Percentiles rank a stretch among this genome's conserved stretches.
phyloP scores from a whole-genome alignment of 2,797 vertebrate species.

The Microctenopoma lineatum region DNA sequence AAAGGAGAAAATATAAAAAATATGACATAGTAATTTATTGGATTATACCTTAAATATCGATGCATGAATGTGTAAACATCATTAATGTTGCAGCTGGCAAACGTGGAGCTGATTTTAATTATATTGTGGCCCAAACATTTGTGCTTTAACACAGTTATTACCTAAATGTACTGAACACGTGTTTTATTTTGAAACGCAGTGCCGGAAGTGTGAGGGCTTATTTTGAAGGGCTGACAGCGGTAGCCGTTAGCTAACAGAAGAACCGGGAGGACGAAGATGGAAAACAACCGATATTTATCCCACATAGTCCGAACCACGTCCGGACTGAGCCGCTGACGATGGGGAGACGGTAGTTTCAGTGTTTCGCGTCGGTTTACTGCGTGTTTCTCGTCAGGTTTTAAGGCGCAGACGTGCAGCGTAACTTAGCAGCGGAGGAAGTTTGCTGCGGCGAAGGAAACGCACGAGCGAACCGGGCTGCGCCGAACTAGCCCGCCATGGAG shows the following conservation, averaged over 20 bases:
- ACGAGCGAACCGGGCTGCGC: constrained; percentile 55
- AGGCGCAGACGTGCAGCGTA: background rate
- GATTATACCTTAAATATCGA: no score
- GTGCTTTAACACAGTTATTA: no score
- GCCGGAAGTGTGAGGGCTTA: constrained; percentile 11
- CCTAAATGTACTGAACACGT: no score
- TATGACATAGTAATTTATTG: no score
- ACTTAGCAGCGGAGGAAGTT: constrained; percentile 69
- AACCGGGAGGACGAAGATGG: constrained; percentile 62
- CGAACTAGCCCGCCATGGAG: constrained; percentile 74
- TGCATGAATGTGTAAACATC: no score
- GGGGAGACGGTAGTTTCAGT: background rate
- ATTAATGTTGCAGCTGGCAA: no score
- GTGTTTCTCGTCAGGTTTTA: background rate
- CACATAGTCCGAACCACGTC: constrained; percentile 26
- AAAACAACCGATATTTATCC: constrained; percentile 39
- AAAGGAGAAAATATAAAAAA: no score
- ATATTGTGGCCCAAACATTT: no score
- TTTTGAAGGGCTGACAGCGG: background rate
- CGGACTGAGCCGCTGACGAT: background rate
- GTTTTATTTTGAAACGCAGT: constrained; percentile 54
- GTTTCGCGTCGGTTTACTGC: background rate
- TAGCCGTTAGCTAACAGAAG: background rate
- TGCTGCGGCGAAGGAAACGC: constrained; percentile 47
- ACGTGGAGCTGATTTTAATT: no score